Evolutionary conservation across 2,113 vertebrate genomes (phyloP).

Genomic region (Ptilonorhynchus violaceus): DNA sequence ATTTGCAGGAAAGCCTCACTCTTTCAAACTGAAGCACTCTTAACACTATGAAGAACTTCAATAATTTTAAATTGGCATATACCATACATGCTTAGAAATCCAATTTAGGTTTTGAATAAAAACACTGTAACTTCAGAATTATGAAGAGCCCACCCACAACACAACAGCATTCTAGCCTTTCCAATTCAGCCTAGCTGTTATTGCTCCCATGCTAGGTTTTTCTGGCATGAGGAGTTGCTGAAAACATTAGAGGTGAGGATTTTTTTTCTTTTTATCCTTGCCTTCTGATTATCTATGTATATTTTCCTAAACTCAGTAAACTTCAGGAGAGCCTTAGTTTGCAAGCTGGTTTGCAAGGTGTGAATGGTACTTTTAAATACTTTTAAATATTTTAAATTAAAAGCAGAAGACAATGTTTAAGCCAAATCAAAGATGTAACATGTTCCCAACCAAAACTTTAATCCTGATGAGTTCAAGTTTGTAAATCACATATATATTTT

Average conservation of each 20-base stretch:
- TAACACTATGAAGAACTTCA: conserved; percentile 71
- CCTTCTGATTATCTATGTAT: background rate
- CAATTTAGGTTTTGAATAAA: conserved; percentile 71
- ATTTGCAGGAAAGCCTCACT: conserved; percentile 69
- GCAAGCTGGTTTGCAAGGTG: background rate
- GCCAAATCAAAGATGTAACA: background rate
- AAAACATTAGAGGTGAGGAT: background rate
- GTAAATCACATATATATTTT: background rate
- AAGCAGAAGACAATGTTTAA: background rate
- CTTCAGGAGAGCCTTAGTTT: background rate
- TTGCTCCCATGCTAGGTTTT: conserved; percentile 24
- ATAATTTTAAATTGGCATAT: conserved; percentile 71
- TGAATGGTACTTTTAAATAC: background rate
- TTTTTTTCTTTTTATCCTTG: conserved; percentile 15
- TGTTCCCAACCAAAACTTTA: background rate
- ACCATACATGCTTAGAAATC: conserved; percentile 63
- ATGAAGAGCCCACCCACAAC: conserved; percentile 28
- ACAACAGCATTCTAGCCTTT: conserved; percentile 43
- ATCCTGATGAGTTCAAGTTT: background rate
- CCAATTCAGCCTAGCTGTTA: conserved; percentile 22
- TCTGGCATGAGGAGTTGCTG: background rate
- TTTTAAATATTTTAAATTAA: background rate
- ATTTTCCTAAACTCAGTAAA: background rate
- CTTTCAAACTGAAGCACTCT: conserved; percentile 71
- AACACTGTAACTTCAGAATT: conserved; percentile 61